phyloP scores from a whole-genome alignment of 2,113 vertebrate species.

The Hemiprocne comata region DNA sequence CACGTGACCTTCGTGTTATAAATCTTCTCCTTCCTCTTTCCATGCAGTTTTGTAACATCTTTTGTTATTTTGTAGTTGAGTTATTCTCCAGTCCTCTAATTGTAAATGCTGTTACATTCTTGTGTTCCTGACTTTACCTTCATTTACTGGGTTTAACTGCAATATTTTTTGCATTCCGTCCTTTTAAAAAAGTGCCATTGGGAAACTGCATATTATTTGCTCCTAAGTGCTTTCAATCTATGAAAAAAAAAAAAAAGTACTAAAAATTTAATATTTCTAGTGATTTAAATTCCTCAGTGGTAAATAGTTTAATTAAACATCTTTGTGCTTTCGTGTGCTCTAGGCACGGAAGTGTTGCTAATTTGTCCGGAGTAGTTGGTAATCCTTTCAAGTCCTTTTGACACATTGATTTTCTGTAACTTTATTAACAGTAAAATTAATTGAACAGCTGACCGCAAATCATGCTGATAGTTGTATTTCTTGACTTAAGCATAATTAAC shows the following conservation, averaged over 20 bases:
- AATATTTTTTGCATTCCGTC: neutral
- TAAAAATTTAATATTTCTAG: slow-evolving; percentile 19
- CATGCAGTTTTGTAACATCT: neutral
- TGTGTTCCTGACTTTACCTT: slow-evolving; percentile 13
- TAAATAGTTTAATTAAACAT: slow-evolving; percentile 60
- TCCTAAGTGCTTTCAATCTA: neutral
- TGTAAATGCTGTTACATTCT: neutral
- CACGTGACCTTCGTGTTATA: neutral
- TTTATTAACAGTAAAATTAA: slow-evolving; percentile 63
- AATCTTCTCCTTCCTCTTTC: neutral
- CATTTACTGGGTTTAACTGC: neutral
- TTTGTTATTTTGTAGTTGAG: neutral
- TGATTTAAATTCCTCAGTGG: slow-evolving; percentile 38
- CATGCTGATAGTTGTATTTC: slow-evolving; percentile 27
- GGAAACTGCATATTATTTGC: neutral
- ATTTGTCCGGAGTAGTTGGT: slow-evolving; percentile 39
- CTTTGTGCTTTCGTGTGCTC: slow-evolving; percentile 26
- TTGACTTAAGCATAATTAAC: slow-evolving; percentile 29
- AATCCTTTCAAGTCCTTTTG: slow-evolving; percentile 59
- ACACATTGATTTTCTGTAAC: slow-evolving; percentile 56
- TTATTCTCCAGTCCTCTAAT: neutral
- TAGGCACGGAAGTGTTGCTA: slow-evolving; percentile 22
- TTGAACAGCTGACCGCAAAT: slow-evolving; percentile 41
- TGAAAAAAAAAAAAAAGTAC: neutral
- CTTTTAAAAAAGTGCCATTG: neutral